A percentile compares a stretch with the other conserved stretches of the same genome.
phyloP scores from a whole-genome alignment of 2,113 vertebrate species.

The Macquaria australasica region DNA sequence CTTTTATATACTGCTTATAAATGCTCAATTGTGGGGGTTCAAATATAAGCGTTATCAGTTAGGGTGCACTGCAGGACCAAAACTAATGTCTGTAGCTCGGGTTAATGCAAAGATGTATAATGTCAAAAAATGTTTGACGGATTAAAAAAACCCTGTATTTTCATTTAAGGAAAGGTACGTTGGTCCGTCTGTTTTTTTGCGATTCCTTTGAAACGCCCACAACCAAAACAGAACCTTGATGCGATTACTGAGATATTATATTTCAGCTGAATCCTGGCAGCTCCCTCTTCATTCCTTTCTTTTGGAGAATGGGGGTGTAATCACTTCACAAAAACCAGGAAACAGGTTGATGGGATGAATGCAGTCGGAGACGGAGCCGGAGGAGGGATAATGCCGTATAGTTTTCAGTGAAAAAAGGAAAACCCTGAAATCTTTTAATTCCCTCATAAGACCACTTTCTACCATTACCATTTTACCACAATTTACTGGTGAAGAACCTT shows the following conservation, averaged over 20 bases:
- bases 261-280: slow-evolving; percentile 30
- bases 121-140: neutral
- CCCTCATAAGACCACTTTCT: slow-evolving; percentile 6
- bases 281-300: slow-evolving; percentile 8
- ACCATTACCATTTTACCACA: neutral
- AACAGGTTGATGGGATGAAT: slow-evolving; percentile 47
- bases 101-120: neutral
- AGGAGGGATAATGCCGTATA: slow-evolving; percentile 2
- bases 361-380: neutral
- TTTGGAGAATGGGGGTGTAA: slow-evolving; percentile 31
- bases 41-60: neutral
- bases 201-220: slow-evolving; percentile 25
- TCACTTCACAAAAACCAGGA: slow-evolving; percentile 63
- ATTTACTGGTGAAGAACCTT: neutral
- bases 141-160: slow-evolving; percentile 15
- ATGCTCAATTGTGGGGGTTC: neutral
- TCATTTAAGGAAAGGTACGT: neutral
- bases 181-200: neutral
- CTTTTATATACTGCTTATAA: neutral
- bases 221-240: neutral
- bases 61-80: neutral
- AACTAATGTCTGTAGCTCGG: neutral
- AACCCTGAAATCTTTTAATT: slow-evolving; percentile 36
- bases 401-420: slow-evolving; percentile 28
- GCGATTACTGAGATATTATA: slow-evolving; percentile 35